A percentile compares a stretch with the other conserved stretches of the same genome.
Conservation (phyloP, 2,888 invertebrate species). For the Athalia cordata region DNA sequence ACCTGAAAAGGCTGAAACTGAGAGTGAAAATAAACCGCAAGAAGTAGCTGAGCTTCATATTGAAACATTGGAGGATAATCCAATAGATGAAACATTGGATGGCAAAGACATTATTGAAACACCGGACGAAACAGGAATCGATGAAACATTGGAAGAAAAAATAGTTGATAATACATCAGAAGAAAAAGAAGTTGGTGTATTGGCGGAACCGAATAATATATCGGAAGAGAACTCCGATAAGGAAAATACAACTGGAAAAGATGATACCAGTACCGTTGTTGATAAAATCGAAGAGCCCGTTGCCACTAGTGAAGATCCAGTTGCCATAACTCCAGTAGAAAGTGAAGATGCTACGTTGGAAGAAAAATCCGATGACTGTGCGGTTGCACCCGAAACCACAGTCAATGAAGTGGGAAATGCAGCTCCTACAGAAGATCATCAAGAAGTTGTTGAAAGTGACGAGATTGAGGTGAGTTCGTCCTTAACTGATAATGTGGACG, state of each 20-base stretch:
- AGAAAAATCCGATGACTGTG: slow-evolving; percentile 3
- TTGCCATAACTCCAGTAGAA: slow-evolving; percentile 28
- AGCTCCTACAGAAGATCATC: slow-evolving; percentile 22
- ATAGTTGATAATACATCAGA: slow-evolving; percentile 50
- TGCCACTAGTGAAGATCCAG: slow-evolving; percentile 6
- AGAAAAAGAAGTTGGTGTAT: slow-evolving; percentile 49
- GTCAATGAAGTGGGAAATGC: slow-evolving; percentile 27
- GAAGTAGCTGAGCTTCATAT: slow-evolving; percentile 46
- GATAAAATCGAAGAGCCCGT: slow-evolving; percentile 52
- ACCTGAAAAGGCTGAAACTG: slow-evolving; percentile 55
- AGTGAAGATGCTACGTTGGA: slow-evolving; percentile 26
- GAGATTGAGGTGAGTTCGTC: slow-evolving; percentile 82
- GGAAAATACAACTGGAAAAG: slow-evolving; percentile 36
- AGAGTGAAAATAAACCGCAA: slow-evolving; percentile 50
- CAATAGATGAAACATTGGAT: too few species aligned
- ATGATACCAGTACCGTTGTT: slow-evolving; percentile 48
- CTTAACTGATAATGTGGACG: slow-evolving; percentile 76
- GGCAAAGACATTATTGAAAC: too few species aligned
- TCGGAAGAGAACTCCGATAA: slow-evolving; percentile 19
- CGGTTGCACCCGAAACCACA: slow-evolving; percentile 32
- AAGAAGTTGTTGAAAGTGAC: slow-evolving; percentile 74
- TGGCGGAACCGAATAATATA: slow-evolving; percentile 45
- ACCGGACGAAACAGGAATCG: too few species aligned
- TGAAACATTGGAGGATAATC: too few species aligned
- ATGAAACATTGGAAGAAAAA: neutral